Conservation (phyloP, 1,140 invertebrate species). For the Nomia melanderi region DNA sequence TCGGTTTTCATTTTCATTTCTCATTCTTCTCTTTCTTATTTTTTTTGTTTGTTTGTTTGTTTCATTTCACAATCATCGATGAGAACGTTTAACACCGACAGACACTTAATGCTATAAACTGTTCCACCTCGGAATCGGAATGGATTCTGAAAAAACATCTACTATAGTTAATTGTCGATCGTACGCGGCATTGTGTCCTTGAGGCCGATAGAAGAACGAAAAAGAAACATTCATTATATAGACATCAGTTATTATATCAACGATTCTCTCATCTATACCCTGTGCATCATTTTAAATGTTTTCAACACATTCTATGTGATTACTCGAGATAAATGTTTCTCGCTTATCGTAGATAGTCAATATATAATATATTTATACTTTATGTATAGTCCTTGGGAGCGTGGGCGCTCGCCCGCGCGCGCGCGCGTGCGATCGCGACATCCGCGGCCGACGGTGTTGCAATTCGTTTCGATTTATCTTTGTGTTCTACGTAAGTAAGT, state of each 20-base stretch:
- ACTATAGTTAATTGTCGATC: constrained; percentile 66
- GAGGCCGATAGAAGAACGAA: constrained; percentile 80
- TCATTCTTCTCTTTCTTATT: constrained; percentile 30
- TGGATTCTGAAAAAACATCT: constrained; percentile 74
- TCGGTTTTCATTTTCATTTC: neutral
- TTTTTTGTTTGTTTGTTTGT: constrained; percentile 41
- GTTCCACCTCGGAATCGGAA: constrained; percentile 65
- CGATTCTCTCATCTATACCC: constrained; percentile 80
- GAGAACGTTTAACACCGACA: constrained; percentile 61
- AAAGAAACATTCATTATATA: constrained; percentile 81
- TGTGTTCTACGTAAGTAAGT: no score
- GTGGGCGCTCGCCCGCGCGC: constrained; percentile 72
- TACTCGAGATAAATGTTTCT: constrained; percentile 76
- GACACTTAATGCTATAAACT: constrained; percentile 60
- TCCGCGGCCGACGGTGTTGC: no score
- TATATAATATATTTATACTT: constrained; percentile 72
- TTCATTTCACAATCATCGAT: constrained; percentile 54
- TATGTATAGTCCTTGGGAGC: constrained; percentile 72
- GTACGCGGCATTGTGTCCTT: constrained; percentile 58
- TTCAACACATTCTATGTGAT: constrained; percentile 78
- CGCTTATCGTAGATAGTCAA: constrained; percentile 71
- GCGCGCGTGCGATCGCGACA: constrained; percentile 19
- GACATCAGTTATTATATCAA: constrained; percentile 80
- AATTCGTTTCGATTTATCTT: no score
- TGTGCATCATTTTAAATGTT: constrained; percentile 80